phyloP scores from a whole-genome alignment of 2,888 invertebrate species.

The Xanthia togata region DNA sequence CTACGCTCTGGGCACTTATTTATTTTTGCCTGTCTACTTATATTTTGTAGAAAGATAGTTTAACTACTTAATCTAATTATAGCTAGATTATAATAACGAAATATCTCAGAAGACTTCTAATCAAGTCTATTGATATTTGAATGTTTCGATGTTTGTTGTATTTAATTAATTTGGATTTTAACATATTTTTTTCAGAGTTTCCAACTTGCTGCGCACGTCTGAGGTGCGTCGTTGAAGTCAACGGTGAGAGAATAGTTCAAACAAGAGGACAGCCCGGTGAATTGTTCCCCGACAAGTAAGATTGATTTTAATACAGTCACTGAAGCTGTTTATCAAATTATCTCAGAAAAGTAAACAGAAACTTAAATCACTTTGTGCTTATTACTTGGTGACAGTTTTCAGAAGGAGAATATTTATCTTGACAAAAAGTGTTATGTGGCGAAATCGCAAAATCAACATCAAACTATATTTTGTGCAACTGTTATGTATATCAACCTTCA shows the following conservation, averaged over 20 bases:
- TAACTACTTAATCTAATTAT: not conserved
- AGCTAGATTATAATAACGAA: too few species aligned
- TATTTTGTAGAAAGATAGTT: not conserved
- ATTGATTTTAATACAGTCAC: not conserved
- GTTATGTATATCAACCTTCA: not conserved
- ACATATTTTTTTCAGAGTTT: constrained; percentile 76
- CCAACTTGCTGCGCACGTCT: constrained; percentile 87
- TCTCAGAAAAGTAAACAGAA: not conserved
- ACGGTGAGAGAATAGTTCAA: constrained; percentile 87
- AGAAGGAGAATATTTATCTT: not conserved
- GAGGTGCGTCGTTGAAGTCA: constrained; percentile 86
- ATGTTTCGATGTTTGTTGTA: not conserved
- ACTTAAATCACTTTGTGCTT: not conserved
- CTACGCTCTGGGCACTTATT: not conserved
- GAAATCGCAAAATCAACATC: not conserved
- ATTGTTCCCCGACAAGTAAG: constrained; percentile 88
- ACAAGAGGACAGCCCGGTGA: constrained; percentile 88
- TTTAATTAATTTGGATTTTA: not conserved
- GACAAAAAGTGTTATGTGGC: not conserved
- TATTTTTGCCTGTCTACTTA: not conserved
- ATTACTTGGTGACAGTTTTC: not conserved
- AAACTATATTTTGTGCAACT: not conserved
- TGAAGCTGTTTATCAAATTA: not conserved
- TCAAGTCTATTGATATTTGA: not conserved
- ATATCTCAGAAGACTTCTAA: not conserved